Base-by-base conservation (phyloP, 2,888 invertebrate genomes). In the Platycheirus albimanus region DNA sequence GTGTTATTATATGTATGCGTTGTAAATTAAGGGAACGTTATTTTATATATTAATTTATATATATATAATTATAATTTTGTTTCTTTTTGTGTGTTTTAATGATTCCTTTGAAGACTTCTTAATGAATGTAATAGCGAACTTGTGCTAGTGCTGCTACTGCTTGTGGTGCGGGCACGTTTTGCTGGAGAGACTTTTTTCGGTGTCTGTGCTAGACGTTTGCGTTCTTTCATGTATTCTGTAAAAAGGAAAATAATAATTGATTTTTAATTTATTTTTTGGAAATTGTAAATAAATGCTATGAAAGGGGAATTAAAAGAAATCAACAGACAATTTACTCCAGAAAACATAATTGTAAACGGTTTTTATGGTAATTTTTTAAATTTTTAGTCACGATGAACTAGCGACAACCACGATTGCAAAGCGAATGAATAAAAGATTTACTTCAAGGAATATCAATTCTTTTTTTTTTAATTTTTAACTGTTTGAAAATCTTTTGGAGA, bases 141-240 rank as follows among this genome's bases (percentile, higher is more conserved):
- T 67, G 70, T 74, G 75, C 84, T 85, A 61, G 70, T 74, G 24
- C 71, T 64, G 74, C 78, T 56, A 69, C 86, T 86, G 43, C 88
- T 88, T 49, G 85, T 87, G 71, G 87, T 88, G 84, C 90, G 90
- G 87, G 89, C 87, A 69, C 90, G 89, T 87, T 90, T 90, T 67
- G 88, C 87, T 80, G 90, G 90, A 70, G 90, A 88, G 77, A 89
- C 85, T 87, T 90, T 90, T 85, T 90, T 90, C 56, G 90, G 90
- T 72, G 90, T 88, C 85, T 90, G 90, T 43, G 89, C 85, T 52
- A 90, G 88, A 36, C 91, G 90, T 86, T 91, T 91, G 84, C 91
- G 90, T 86, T 91, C 90, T 86, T 91, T 91, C 90, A 91, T 90
- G 86, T 90, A 91, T 86, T 91, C 91, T 91, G 87, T 8, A 45